These are phyloP conservation scores for Cheilosia vulpina DNA, from an alignment of 2,888 invertebrate species.

Conservation along the genomic window DNA sequence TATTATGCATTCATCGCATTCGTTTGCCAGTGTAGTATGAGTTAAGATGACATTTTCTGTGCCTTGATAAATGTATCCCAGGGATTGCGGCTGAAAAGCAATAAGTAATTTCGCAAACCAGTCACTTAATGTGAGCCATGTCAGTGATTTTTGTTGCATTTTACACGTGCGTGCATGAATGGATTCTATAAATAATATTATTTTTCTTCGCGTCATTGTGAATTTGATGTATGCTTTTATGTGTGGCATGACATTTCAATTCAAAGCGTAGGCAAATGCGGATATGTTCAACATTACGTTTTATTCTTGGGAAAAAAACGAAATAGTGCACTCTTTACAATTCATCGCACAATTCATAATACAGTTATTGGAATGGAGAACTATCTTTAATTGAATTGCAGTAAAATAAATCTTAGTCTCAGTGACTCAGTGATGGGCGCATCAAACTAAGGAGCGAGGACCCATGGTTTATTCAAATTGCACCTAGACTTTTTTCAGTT, in stretches of 20 bases:
- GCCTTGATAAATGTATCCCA: conserved; percentile 65
- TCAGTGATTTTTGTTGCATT: conserved; percentile 6
- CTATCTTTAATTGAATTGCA: too few species aligned
- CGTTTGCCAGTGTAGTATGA: conserved; percentile 36
- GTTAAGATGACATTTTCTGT: conserved; percentile 63
- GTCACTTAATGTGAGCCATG: conserved; percentile 47
- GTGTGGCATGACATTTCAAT: conserved; percentile 51
- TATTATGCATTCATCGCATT: conserved; percentile 56
- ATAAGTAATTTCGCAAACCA: conserved; percentile 44
- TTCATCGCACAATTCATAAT: conserved; percentile 4
- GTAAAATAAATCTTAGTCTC: too few species aligned
- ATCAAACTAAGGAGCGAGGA: too few species aligned
- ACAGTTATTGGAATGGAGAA: too few species aligned
- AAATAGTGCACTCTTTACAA: conserved; percentile 53
- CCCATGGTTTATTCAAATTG: too few species aligned
- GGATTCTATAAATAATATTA: conserved; percentile 25
- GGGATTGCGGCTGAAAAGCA: conserved; percentile 32
- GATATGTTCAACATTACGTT: conserved; percentile 15
- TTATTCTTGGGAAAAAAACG: conserved; percentile 44
- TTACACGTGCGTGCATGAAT: background rate
- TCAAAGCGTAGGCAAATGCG: conserved; percentile 6
- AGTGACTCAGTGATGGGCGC: too few species aligned
- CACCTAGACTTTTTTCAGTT: too few species aligned
- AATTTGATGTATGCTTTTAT: conserved; percentile 39
- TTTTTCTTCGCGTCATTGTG: conserved; percentile 36